These are phyloP conservation scores for Amphimedon queenslandica DNA, from an alignment of 37 sponge, comb jelly and placozoan genomes.

Conservation along the genomic window DNA sequence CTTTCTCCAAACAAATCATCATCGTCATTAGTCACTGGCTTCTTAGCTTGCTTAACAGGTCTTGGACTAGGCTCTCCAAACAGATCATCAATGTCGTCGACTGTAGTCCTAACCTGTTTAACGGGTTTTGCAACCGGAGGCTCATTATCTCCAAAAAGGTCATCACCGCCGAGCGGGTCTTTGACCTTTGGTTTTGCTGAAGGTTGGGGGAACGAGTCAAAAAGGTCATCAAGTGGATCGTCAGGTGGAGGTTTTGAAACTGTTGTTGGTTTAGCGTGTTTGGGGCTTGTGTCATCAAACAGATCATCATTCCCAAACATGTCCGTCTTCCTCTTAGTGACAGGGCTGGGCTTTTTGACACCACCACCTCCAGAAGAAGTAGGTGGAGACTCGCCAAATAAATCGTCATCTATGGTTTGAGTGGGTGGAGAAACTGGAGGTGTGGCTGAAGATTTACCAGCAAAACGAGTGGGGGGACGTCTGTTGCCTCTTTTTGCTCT, in stretches of 20 bases:
- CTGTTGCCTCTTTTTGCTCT: too few species aligned
- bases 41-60: background rate
- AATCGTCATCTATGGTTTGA: background rate
- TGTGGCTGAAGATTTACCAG: too few species aligned
- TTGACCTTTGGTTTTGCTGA: background rate
- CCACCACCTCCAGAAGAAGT: background rate
- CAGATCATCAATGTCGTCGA: too few species aligned
- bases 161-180: background rate
- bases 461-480: too few species aligned
- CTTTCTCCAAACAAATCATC: slow-evolving; percentile 15
- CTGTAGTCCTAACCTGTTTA: background rate
- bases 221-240: slow-evolving; percentile 14
- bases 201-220: background rate
- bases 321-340: background rate
- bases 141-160: background rate
- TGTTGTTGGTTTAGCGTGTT: background rate
- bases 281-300: background rate
- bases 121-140: background rate
- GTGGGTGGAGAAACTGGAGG: slow-evolving; percentile 1
- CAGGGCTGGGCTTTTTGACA: background rate
- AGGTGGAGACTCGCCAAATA: background rate
- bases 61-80: background rate
- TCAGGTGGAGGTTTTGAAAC: background rate
- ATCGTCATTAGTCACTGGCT: background rate
- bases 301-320: slow-evolving; percentile 5